Base-by-base conservation (phyloP, 92 coral and sea anemone species). In the Phenganax marumi region DNA sequence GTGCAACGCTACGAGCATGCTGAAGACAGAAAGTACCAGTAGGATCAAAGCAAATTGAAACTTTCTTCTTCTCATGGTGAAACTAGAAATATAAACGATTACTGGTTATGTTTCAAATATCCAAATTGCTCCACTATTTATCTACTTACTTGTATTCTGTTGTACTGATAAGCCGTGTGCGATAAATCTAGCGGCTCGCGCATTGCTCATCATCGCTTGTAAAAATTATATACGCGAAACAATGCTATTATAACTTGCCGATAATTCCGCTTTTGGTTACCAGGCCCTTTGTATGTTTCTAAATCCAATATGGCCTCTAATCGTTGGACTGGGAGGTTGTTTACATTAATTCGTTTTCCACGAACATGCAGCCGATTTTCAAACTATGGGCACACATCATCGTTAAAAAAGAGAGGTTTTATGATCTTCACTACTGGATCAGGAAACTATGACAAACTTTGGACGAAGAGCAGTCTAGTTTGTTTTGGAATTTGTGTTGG, bases 401-500 rank as follows among this genome's bases (percentile, higher is more conserved):
- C 68, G 17, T 7, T 26, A 11, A 66, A 55, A 56, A 55, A 54
- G 22, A 43, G 56, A 26, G 18, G 4, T 12, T 76, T 54, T 48
- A 22, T 57, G 33, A 76, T 21, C n/a, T 12, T 23, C 18, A 23
- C 50, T 33, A 78, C 8, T 18, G 18, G 54, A n/a, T 9, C 16
- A 18, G 57, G 49, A 24, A 78, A 78, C 4, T 48, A 10, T 50
- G 73, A 48, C 12, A 62, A 46, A n/a, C 16, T 18, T 39, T 78
- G 26, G 51, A 63, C 16, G 48, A 78, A 47, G 10, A 33, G 43
- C 5, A 92, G 97, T 55, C 82, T 90, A 16, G 63, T 93, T 66
- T 77, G 86, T 17, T 80, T 90, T 26, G 97, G 97, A 52, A 75
- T 86, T 33, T 75, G 73, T 16, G 21, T 91, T 48, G 97, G 97